Percentiles rank a stretch among this genome's conserved stretches.
phyloP scores from a whole-genome alignment of 2,797 vertebrate species.

The Phylloscopus collybita region DNA sequence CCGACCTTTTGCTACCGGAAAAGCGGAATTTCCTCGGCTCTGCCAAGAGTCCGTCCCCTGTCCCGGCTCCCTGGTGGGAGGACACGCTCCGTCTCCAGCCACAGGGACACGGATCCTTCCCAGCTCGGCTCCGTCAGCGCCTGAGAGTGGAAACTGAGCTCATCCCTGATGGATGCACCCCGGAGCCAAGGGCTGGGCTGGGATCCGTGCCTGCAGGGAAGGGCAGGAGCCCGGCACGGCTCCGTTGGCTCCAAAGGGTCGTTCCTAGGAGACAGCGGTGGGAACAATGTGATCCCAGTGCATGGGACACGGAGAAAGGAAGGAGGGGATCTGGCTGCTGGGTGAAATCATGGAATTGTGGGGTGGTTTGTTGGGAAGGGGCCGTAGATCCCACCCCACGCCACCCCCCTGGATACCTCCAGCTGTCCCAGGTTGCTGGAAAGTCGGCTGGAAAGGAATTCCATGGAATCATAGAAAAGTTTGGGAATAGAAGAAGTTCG shows the following conservation, averaged over 20 bases:
- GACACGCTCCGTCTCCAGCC: constrained; percentile 25
- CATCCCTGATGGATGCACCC: not conserved
- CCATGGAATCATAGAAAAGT: not conserved
- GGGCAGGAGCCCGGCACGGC: not conserved
- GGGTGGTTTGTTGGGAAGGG: not conserved
- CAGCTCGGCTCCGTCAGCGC: not conserved
- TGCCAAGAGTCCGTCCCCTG: constrained; percentile 18
- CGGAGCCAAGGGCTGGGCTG: not conserved
- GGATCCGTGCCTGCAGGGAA: constrained; percentile 2
- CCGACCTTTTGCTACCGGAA: constrained; percentile 67
- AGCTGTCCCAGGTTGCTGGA: not conserved
- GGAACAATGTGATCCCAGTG: not conserved
- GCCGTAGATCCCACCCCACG: rapidly evolving
- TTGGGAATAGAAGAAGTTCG: not conserved
- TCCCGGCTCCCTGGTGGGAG: constrained; percentile 53
- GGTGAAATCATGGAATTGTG: rapidly evolving
- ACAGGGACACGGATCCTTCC: constrained; percentile 37
- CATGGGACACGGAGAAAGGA: not conserved
- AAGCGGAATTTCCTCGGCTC: not conserved
- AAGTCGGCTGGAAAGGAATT: not conserved
- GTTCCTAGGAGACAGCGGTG: not conserved
- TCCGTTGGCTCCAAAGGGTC: not conserved
- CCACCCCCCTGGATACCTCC: not conserved
- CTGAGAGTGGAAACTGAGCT: constrained; percentile 54
- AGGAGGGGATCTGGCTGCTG: not conserved